Evolutionary conservation across 2,888 invertebrate species (phyloP).

Genomic region (Acleris emargana): DNA sequence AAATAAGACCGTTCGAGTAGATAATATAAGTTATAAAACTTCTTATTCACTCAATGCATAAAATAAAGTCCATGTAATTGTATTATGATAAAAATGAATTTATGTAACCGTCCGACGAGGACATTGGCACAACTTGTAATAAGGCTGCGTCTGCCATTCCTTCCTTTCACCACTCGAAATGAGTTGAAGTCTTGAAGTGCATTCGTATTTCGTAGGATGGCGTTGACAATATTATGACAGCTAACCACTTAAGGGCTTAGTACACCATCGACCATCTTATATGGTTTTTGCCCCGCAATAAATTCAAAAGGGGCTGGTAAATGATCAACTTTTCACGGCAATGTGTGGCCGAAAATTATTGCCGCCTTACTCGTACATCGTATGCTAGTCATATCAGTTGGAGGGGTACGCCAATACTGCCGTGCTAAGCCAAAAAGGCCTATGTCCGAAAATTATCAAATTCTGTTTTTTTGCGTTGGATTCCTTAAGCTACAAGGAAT

Average conservation of each 20-base stretch:
- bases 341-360: too few relatives aligned
- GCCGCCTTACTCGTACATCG: too few relatives aligned
- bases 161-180: conserved; percentile 32
- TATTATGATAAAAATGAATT: conserved; percentile 21
- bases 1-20: not conserved
- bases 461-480: too few relatives aligned
- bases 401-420: too few relatives aligned
- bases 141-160: conserved; percentile 22
- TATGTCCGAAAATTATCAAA: too few relatives aligned
- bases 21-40: conserved; percentile 2
- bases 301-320: too few relatives aligned
- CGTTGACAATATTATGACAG: conserved; percentile 30
- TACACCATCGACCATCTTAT: not conserved
- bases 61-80: conserved; percentile 17
- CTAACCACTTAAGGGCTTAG: not conserved
- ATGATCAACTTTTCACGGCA: too few relatives aligned
- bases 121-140: conserved; percentile 23
- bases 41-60: conserved; percentile 10
- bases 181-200: conserved; percentile 9
- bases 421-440: too few relatives aligned
- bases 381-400: too few relatives aligned
- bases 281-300: too few relatives aligned
- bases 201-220: conserved; percentile 29
- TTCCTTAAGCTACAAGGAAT: too few relatives aligned
- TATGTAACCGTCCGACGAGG: conserved; percentile 31